phyloP scores from a whole-genome alignment of 2,113 vertebrate genomes.

The Ciconia maguari region DNA sequence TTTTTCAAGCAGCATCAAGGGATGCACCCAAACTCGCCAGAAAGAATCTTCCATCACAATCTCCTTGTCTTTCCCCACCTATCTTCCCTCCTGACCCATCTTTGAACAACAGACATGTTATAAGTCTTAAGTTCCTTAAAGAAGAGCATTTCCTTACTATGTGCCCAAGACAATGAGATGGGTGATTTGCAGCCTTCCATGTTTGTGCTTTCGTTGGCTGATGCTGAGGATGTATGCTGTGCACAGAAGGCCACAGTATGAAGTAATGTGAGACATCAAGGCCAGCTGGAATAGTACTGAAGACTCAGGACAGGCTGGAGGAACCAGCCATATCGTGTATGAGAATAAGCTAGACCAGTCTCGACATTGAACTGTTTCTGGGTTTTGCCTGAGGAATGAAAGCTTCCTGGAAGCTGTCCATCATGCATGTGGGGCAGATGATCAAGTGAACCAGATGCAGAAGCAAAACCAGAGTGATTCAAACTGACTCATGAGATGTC shows the following conservation, averaged over 20 bases:
- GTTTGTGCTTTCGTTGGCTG: not conserved
- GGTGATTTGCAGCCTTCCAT: not conserved
- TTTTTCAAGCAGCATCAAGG: not conserved
- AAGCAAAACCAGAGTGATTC: not conserved
- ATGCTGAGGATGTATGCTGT: not conserved
- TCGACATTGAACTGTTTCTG: not conserved
- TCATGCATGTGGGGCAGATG: not conserved
- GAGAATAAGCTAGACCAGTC: not conserved
- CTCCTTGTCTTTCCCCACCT: not conserved
- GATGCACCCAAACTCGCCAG: not conserved
- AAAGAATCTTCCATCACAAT: not conserved
- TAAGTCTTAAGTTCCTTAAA: not conserved
- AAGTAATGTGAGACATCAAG: not conserved
- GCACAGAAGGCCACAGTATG: fast-evolving
- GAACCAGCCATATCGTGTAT: not conserved
- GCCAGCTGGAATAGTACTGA: not conserved
- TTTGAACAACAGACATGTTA: not conserved
- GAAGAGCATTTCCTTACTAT: not conserved
- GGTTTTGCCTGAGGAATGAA: not conserved
- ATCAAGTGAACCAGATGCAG: not conserved
- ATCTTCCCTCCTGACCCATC: not conserved
- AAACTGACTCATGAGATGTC: not conserved
- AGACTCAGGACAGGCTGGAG: not conserved
- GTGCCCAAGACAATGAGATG: not conserved
- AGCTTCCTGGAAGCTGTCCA: not conserved